Percentiles rank a stretch among this genome's conserved stretches.
Evolutionary conservation across 1,140 invertebrate genomes (phyloP).

Genomic region (Drosophila nigromelanica): DNA sequence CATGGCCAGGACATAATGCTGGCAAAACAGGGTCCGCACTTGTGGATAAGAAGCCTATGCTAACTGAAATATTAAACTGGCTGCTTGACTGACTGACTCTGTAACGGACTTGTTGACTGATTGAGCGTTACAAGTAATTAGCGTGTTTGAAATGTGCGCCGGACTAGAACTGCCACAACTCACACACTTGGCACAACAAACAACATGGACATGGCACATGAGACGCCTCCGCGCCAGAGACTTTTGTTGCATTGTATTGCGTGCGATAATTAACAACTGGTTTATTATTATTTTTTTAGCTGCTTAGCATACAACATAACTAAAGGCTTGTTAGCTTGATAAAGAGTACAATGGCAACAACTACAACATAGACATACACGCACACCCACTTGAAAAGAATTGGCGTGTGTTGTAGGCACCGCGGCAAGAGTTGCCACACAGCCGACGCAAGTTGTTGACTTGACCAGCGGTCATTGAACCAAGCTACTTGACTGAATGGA

Average conservation of each 20-base stretch:
- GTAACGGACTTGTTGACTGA: conserved; percentile 20
- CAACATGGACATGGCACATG: background rate
- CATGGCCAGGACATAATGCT: conserved; percentile 6
- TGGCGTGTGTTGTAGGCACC: conserved; percentile 55
- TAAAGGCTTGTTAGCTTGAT: conserved; percentile 69
- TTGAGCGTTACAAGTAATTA: conserved; percentile 40
- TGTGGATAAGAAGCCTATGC: conserved; percentile 34
- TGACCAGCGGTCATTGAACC: conserved; percentile 63
- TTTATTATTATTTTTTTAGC: conserved; percentile 44
- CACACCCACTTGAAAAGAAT: conserved; percentile 58
- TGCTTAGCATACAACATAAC: conserved; percentile 76
- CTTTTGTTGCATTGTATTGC: conserved; percentile 54
- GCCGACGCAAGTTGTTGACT: conserved; percentile 44
- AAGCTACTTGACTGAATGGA: background rate
- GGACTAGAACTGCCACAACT: conserved; percentile 27
- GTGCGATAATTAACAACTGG: conserved; percentile 77
- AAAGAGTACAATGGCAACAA: conserved; percentile 46
- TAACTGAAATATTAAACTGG: conserved; percentile 36
- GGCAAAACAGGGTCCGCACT: conserved; percentile 20
- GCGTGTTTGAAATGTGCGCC: conserved; percentile 35
- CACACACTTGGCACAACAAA: conserved; percentile 6
- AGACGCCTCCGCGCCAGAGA: conserved; percentile 22
- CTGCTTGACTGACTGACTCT: conserved; percentile 21
- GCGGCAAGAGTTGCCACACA: conserved; percentile 30
- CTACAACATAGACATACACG: conserved; percentile 15